phyloP scores from a whole-genome alignment of 1,140 invertebrate genomes.

The Diplogasteroides magnus region DNA sequence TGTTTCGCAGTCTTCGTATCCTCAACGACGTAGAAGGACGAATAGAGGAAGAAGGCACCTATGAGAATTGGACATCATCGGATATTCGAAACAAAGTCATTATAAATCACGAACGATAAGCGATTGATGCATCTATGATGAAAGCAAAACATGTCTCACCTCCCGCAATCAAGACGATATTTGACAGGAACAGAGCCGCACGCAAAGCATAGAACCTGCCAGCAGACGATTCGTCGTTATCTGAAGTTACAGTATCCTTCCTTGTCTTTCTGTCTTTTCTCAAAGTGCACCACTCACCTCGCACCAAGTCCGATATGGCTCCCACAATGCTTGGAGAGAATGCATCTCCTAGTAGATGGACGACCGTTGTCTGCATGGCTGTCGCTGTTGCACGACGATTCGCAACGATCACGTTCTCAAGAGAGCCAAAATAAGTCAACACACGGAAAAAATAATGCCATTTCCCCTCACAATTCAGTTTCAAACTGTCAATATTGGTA shows the following conservation, averaged over 20 bases:
- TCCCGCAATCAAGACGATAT: slow-evolving; percentile 20
- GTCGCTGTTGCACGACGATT: slow-evolving; percentile 83
- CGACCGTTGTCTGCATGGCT: slow-evolving; percentile 87
- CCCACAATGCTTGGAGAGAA: slow-evolving; percentile 86
- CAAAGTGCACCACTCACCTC: slow-evolving; percentile 1
- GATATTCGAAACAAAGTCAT: no score
- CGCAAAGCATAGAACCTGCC: slow-evolving; percentile 16
- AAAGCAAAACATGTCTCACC: no score
- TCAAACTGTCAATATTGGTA: no score
- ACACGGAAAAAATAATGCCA: no score
- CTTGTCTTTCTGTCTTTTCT: background rate
- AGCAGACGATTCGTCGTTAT: background rate
- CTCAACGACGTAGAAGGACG: slow-evolving; percentile 20
- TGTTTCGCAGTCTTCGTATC: slow-evolving; percentile 14
- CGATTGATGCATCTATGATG: background rate
- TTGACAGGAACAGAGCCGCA: slow-evolving; percentile 16
- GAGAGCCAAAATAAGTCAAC: no score
- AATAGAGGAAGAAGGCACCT: slow-evolving; percentile 19
- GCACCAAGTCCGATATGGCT: slow-evolving; percentile 30
- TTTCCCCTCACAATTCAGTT: no score
- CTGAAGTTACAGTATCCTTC: slow-evolving; percentile 1
- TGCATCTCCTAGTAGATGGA: slow-evolving; percentile 87
- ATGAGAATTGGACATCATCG: no score
- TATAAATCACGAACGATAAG: no score
- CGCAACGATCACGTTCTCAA: slow-evolving; percentile 61